Conservation (phyloP, 2,888 invertebrate genomes). For the Tachystola acroxantha region DNA sequence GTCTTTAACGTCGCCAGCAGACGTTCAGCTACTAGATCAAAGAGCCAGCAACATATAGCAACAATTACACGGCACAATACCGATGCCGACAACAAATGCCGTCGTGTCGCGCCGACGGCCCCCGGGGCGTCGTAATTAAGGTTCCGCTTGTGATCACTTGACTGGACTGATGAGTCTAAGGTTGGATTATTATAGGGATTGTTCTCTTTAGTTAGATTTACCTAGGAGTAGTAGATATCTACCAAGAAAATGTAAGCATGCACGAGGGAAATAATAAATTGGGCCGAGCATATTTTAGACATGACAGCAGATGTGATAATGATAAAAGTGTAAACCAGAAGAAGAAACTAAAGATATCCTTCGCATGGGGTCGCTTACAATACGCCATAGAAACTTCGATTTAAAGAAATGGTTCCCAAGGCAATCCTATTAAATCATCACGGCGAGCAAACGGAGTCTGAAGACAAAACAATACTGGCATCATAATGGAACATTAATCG, state of each 20-base stretch:
- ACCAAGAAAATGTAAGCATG: no score
- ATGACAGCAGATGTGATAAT: no score
- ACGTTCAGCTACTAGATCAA: conserved; percentile 32
- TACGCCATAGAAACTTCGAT: no score
- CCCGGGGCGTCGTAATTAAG: conserved; percentile 68
- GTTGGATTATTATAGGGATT: conserved; percentile 2
- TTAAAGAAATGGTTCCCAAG: no score
- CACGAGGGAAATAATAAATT: no score
- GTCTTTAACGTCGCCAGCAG: conserved; percentile 18
- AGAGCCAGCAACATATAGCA: conserved; percentile 44
- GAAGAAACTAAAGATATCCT: no score
- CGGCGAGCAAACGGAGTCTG: no score
- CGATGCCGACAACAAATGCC: conserved; percentile 52
- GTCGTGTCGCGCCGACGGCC: conserved; percentile 58
- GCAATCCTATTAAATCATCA: no score
- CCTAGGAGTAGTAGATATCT: no score
- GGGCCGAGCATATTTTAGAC: no score
- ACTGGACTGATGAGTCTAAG: conserved; percentile 2
- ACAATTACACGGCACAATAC: conserved; percentile 44
- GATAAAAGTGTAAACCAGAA: no score
- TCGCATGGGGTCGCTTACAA: no score
- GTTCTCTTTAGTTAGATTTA: background rate
- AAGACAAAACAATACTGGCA: background rate
- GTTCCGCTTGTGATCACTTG: conserved; percentile 20
- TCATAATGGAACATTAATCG: conserved; percentile 2